phyloP scores from a whole-genome alignment of 2,113 vertebrate genomes.

The Apodemus speciosus region DNA sequence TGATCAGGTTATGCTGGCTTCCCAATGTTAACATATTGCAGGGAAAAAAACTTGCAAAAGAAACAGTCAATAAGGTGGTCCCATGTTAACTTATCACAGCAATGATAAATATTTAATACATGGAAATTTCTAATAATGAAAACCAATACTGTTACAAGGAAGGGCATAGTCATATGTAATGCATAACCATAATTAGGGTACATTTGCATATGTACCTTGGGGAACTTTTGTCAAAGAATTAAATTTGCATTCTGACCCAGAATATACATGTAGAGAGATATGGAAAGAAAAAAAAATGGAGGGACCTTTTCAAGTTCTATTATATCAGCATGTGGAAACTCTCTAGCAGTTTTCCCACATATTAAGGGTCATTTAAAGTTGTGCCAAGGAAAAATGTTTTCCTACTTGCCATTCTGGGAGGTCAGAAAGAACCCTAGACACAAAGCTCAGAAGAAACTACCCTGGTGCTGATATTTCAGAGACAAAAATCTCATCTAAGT shows the following conservation, averaged over 20 bases:
- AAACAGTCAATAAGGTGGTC: constrained; percentile 42
- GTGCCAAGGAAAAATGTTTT: background rate
- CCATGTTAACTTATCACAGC: constrained; percentile 59
- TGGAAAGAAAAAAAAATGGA: constrained; percentile 23
- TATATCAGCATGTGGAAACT: constrained; percentile 19
- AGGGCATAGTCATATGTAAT: constrained; percentile 72
- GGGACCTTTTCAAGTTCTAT: constrained; percentile 13
- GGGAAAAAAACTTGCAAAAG: background rate
- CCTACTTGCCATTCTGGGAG: background rate
- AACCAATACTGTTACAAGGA: constrained; percentile 61
- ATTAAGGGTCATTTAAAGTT: constrained; percentile 40
- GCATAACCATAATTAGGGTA: constrained; percentile 69
- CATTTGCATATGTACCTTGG: constrained; percentile 76
- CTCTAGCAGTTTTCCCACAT: background rate
- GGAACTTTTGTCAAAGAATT: constrained; percentile 67
- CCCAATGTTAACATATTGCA: background rate
- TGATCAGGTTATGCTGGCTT: background rate
- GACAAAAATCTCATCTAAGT: background rate
- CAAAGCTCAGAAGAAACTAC: background rate
- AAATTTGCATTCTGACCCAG: constrained; percentile 76
- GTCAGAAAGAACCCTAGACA: background rate
- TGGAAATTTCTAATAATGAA: constrained; percentile 66
- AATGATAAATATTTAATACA: constrained; percentile 74
- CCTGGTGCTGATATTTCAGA: background rate
- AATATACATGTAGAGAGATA: constrained; percentile 57